A percentile compares a stretch with the other conserved stretches of the same genome.
These are phyloP conservation scores for Steinernema khuongi DNA, from an alignment of 1,140 invertebrate genomes.

Conservation along the genomic window DNA sequence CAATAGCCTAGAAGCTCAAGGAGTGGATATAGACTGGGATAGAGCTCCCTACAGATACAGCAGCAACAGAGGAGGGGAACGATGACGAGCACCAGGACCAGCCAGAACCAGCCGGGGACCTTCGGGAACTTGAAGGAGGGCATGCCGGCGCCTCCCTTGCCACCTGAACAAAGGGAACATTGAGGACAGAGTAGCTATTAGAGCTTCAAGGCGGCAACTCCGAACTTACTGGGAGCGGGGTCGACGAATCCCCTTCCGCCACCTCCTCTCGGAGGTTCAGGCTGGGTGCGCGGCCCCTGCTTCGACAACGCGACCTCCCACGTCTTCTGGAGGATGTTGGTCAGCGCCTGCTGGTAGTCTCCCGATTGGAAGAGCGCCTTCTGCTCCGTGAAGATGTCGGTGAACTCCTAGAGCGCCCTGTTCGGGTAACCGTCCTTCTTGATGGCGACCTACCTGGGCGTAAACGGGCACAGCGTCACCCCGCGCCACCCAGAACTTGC, in stretches of 20 bases:
- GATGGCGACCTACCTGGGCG: constrained; percentile 20
- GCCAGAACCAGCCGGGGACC: constrained; percentile 32
- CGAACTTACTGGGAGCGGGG: background rate
- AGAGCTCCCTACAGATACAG: constrained; percentile 14
- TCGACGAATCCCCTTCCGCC: constrained; percentile 23
- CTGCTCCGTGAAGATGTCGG: constrained; percentile 49
- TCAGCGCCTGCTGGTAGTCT: constrained; percentile 45
- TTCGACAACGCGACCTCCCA: constrained; percentile 49
- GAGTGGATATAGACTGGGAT: background rate
- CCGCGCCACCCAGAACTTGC: constrained; percentile 54
- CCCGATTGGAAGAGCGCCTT: constrained; percentile 43
- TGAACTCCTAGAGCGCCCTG: constrained; percentile 47
- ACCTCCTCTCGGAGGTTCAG: constrained; percentile 23
- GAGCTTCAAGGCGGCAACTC: no score
- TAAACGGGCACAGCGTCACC: constrained; percentile 54
- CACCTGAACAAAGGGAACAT: no score
- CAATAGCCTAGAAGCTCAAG: constrained; percentile 20
- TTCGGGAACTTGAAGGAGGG: constrained; percentile 24
- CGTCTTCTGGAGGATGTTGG: constrained; percentile 50
- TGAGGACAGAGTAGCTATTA: background rate
- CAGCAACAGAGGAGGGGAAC: constrained; percentile 31
- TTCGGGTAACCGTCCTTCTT: background rate
- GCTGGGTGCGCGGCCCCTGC: constrained; percentile 36
- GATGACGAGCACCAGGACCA: constrained; percentile 26
- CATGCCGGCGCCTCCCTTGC: constrained; percentile 17